Base-by-base conservation (phyloP, 2,113 vertebrate species). In the Zosterops japonicus region DNA sequence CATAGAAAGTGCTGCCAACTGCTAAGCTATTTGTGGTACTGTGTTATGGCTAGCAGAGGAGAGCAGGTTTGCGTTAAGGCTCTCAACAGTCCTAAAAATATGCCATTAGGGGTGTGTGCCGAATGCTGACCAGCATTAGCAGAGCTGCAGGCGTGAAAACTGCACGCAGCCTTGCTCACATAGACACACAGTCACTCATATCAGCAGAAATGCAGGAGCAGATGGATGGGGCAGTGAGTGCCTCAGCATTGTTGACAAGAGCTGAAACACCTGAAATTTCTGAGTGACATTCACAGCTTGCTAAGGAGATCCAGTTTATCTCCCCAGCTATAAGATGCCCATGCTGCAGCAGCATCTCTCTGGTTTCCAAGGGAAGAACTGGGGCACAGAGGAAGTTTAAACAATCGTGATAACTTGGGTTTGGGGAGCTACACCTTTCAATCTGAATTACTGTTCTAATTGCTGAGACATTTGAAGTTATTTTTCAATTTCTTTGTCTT, bases 91-190 rank as follows among this genome's bases (percentile, higher is more conserved):
- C 75, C 76, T 82, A 72, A 90, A 95, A 83, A 85, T 91, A 41
- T 12, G 47, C 35, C 44, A 42, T 55, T 23, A 52, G 47, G 61
- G 63, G 23, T 44, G 35, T 15, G 16, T 5, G 1, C 55, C 1
- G 19, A 91, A 47, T 79, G 42, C 65, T 31, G 77, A 76, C 76
- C 18, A 2, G 61, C 23, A 1, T 65, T 35, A 87, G 78, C 67
- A 74, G 46, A 74, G 25, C 42, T 67, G 63, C 50, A 83, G 35
- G 79, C 1, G 0, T 85, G 68, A 63, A 85, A 80, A 52, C 42
- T 47, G 64, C 44, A 27, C 0, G 0, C 35, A 31, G 36, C 2
- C 2, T 44, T 9, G 50, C 28, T 81, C 29, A 1, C 7, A 0
- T 10, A 12, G 14, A 3, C 2, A 2, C 11, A 1, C 6, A 12